These are phyloP conservation scores for Enoplolaimus lenunculus DNA, from an alignment of 2,888 invertebrate species.

Conservation along the genomic window DNA sequence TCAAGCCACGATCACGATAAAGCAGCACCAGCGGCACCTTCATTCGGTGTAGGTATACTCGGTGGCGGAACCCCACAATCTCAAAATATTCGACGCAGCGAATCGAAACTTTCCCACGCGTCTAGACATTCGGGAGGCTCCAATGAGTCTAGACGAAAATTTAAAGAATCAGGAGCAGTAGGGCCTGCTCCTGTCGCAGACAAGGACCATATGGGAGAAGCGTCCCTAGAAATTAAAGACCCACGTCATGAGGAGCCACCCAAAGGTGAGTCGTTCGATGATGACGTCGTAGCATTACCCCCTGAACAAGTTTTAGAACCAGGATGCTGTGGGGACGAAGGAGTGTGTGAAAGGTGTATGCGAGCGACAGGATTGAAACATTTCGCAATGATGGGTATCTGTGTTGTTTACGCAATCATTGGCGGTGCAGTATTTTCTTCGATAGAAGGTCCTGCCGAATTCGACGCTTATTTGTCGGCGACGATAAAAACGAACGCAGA, in stretches of 20 bases:
- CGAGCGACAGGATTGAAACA: conserved; percentile 9
- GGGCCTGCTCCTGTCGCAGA: no score
- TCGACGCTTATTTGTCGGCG: not conserved
- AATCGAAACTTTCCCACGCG: no score
- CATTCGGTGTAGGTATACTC: not conserved
- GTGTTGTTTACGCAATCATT: not conserved
- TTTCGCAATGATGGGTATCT: not conserved
- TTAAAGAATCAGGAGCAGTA: no score
- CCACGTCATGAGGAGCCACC: no score
- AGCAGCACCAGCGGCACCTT: not conserved
- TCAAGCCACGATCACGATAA: not conserved
- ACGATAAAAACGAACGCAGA: not conserved
- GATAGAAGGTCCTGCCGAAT: not conserved
- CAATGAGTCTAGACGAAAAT: no score
- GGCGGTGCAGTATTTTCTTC: conserved; percentile 6
- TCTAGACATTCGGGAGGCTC: no score
- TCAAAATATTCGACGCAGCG: no score
- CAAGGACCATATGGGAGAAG: no score
- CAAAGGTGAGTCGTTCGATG: not conserved
- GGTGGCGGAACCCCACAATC: not conserved
- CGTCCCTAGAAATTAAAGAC: no score
- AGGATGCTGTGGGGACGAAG: not conserved
- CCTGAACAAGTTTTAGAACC: not conserved
- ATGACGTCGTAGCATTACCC: no score
- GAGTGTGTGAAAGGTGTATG: not conserved